phyloP scores from a whole-genome alignment of 2,797 vertebrate genomes.

The Gouania willdenowi region DNA sequence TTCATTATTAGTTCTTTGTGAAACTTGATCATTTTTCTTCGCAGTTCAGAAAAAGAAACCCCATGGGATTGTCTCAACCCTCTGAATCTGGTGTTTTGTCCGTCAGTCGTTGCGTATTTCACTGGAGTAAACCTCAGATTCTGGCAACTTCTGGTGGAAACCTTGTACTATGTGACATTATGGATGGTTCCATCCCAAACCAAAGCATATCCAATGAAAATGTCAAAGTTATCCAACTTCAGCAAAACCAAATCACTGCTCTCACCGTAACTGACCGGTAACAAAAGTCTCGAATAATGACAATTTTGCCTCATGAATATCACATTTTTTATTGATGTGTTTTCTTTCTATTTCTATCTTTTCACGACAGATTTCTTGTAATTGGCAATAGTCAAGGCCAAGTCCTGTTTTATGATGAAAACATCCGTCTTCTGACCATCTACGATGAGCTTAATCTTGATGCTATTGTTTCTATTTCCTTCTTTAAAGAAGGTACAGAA shows the following conservation, averaged over 20 bases:
- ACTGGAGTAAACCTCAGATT: constrained; percentile 64
- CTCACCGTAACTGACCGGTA: constrained; percentile 77
- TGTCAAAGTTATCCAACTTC: constrained; percentile 70
- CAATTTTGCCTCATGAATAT: neutral
- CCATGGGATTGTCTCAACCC: neutral
- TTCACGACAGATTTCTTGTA: constrained; percentile 77
- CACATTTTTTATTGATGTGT: neutral
- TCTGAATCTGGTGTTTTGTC: constrained; percentile 71
- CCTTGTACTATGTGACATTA: constrained; percentile 80
- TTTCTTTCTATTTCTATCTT: constrained; percentile 7
- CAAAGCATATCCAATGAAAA: constrained; percentile 13
- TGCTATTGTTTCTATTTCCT: constrained; percentile 82
- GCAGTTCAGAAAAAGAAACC: neutral
- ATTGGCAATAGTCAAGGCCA: constrained; percentile 83
- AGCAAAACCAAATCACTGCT: constrained; percentile 79
- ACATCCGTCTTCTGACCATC: constrained; percentile 69
- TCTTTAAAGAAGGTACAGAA: constrained; percentile 67
- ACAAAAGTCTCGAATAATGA: neutral
- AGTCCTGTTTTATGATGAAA: constrained; percentile 82
- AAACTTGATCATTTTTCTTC: neutral
- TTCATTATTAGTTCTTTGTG: neutral
- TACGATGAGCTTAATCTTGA: constrained; percentile 75
- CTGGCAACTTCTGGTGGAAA: constrained; percentile 78
- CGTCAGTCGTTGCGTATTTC: constrained; percentile 82
- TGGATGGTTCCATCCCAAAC: neutral